Evolutionary conservation across 1,140 invertebrate genomes (phyloP).

Genomic region (Carposina sasakii): DNA sequence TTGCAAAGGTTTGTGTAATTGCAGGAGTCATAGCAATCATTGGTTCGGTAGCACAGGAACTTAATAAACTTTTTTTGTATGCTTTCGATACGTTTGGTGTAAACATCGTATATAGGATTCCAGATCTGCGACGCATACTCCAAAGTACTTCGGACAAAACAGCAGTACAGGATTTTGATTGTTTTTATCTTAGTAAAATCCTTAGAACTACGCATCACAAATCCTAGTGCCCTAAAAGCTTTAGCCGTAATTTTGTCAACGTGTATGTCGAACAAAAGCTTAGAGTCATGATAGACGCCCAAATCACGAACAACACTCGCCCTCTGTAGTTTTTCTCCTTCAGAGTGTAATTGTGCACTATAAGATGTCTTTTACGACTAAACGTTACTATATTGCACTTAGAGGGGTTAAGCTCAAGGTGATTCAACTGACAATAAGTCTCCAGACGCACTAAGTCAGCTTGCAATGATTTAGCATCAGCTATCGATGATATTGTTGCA

Average conservation of each 20-base stretch:
- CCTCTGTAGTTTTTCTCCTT: not conserved
- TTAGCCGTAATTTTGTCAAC: not conserved
- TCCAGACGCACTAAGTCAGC: not conserved
- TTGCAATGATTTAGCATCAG: not conserved
- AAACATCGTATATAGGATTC: not conserved
- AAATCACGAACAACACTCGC: not conserved
- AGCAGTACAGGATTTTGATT: not conserved
- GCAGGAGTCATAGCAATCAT: too few species aligned
- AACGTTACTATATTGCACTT: not conserved
- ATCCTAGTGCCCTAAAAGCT: not conserved
- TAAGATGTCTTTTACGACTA: not conserved
- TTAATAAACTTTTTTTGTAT: not conserved
- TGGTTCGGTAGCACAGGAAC: not conserved
- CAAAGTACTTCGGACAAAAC: too few species aligned
- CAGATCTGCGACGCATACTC: too few species aligned
- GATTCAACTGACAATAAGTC: not conserved
- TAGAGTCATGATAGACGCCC: not conserved
- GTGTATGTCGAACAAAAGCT: not conserved
- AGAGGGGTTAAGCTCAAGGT: too few species aligned
- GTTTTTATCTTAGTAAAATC: not conserved
- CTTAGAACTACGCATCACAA: not conserved
- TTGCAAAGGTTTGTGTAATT: too few species aligned
- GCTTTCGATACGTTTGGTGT: not conserved
- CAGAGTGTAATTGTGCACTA: not conserved
- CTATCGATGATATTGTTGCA: not conserved